phyloP scores from a whole-genome alignment of 2,888 invertebrate species.

The Gastracanthus pulcherrimus region DNA sequence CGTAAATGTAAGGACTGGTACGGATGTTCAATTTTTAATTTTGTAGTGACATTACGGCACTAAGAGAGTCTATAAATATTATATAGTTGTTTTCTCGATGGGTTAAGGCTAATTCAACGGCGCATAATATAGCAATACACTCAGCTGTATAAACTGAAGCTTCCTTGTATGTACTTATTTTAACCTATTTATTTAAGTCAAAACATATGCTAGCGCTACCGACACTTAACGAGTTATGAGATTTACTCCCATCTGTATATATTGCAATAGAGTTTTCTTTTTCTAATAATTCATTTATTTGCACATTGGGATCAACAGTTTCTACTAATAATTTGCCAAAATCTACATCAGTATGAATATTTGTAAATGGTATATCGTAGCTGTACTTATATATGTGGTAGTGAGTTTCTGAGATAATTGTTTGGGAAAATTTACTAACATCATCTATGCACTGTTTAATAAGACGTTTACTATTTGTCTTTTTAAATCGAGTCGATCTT shows the following conservation, averaged over 20 bases:
- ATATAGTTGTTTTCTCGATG: not conserved
- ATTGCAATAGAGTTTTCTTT: not conserved
- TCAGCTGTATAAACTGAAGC: not conserved
- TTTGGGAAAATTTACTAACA: too few species aligned
- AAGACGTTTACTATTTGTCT: too few species aligned
- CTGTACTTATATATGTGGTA: too few species aligned
- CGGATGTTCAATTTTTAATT: not conserved
- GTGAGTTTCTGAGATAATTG: too few species aligned
- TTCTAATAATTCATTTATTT: not conserved
- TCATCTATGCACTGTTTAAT: too few species aligned
- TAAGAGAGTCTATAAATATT: not conserved
- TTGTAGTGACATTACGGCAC: not conserved
- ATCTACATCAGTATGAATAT: too few species aligned
- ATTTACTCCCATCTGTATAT: not conserved
- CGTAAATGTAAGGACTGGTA: not conserved
- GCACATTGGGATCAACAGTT: not conserved
- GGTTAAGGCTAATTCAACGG: not conserved
- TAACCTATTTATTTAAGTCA: not conserved
- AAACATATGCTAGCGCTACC: not conserved
- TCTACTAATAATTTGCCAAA: too few species aligned
- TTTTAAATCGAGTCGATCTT: too few species aligned
- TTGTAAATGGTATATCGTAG: too few species aligned
- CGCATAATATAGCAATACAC: not conserved
- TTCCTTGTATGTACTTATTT: not conserved
- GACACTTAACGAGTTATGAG: not conserved